phyloP scores from a whole-genome alignment of 1,140 invertebrate species.

The Atta texana region DNA sequence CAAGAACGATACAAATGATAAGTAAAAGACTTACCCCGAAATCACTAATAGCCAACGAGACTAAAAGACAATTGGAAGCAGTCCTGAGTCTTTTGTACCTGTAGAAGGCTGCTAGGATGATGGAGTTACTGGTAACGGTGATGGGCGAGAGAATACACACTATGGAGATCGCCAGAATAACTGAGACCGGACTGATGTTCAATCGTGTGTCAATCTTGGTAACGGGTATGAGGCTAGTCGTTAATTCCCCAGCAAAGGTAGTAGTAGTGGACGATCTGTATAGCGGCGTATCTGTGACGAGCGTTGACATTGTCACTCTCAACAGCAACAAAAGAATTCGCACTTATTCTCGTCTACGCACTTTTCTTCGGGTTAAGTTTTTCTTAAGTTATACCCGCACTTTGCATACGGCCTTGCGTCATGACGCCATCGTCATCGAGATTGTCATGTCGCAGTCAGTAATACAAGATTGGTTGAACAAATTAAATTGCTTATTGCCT shows the following conservation, averaged over 20 bases:
- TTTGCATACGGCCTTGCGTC: slow-evolving; percentile 43
- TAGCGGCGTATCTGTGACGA: slow-evolving; percentile 72
- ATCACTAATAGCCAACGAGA: slow-evolving; percentile 91
- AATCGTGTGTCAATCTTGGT: slow-evolving; percentile 79
- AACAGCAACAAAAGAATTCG: slow-evolving; percentile 1
- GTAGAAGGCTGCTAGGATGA: slow-evolving; percentile 88
- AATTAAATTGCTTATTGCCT: neutral
- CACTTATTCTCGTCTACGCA: slow-evolving; percentile 24
- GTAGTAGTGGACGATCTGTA: slow-evolving; percentile 58
- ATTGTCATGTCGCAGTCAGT: neutral
- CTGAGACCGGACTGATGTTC: slow-evolving; percentile 82
- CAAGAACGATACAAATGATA: neutral
- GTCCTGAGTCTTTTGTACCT: slow-evolving; percentile 88
- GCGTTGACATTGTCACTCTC: slow-evolving; percentile 79
- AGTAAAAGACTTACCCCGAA: slow-evolving; percentile 87
- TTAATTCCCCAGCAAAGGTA: slow-evolving; percentile 77
- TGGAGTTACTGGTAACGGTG: slow-evolving; percentile 87
- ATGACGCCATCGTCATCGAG: slow-evolving; percentile 56
- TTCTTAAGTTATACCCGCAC: slow-evolving; percentile 47
- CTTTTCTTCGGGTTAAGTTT: slow-evolving; percentile 60
- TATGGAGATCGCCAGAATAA: slow-evolving; percentile 86
- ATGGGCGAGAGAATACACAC: slow-evolving; percentile 87
- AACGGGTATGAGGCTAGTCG: slow-evolving; percentile 79
- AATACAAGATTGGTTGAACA: neutral
- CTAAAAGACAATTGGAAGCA: slow-evolving; percentile 91